Evolutionary conservation across 2,113 vertebrate genomes (phyloP).

Genomic region (Notarius quadriscutis): DNA sequence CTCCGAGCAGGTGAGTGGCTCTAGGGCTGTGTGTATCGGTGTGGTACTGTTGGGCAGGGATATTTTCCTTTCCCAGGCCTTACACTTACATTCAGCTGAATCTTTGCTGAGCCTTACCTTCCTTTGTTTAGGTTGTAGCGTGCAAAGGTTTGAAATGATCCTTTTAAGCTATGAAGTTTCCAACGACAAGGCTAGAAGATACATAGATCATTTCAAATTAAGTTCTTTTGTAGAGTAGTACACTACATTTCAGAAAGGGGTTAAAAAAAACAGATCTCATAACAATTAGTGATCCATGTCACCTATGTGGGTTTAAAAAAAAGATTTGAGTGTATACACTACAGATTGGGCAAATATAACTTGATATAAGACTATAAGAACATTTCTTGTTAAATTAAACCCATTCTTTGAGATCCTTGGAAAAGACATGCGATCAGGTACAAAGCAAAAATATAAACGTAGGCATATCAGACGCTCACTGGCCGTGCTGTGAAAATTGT

Average conservation of each 20-base stretch:
- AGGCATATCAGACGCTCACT: not conserved
- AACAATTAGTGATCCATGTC: not conserved
- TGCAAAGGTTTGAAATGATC: not conserved
- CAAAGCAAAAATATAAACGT: not conserved
- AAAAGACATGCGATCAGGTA: not conserved
- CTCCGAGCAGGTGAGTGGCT: conserved; percentile 79
- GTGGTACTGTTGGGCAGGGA: too few species aligned
- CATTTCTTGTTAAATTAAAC: not conserved
- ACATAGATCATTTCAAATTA: not conserved
- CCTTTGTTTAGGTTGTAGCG: not conserved
- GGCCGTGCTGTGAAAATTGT: too few species aligned
- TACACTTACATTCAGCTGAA: not conserved
- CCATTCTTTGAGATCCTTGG: not conserved
- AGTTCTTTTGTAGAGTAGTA: not conserved
- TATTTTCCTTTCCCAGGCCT: not conserved
- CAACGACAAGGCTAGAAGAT: not conserved
- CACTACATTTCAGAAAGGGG: not conserved
- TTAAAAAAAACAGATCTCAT: not conserved
- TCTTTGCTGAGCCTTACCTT: not conserved
- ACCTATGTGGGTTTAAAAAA: not conserved
- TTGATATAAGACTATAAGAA: not conserved
- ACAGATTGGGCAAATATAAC: too few species aligned
- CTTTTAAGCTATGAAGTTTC: not conserved
- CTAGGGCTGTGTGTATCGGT: not conserved
- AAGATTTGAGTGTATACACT: not conserved